Evolutionary conservation across 2,113 vertebrate species (phyloP).

Genomic region (Ophthalmolycus amberensis): DNA sequence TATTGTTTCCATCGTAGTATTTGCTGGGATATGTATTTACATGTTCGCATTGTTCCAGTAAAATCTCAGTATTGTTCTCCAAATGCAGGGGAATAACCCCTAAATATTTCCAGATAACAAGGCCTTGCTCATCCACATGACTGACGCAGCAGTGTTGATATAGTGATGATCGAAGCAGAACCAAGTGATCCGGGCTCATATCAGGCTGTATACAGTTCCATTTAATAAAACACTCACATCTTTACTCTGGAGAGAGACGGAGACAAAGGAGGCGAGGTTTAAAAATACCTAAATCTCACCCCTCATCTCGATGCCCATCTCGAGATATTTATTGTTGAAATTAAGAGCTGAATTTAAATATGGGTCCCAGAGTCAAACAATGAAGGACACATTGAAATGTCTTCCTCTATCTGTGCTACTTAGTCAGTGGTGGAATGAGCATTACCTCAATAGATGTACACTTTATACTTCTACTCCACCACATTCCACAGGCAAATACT

Average conservation of each 20-base stretch:
- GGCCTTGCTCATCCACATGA: neutral
- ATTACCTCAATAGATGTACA: no score
- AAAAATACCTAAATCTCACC: constrained; percentile 32
- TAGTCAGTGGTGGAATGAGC: no score
- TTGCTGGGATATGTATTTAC: neutral
- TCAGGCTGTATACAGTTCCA: neutral
- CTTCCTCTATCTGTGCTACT: neutral
- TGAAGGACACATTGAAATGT: neutral
- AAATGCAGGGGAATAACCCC: neutral
- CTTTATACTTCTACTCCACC: no score
- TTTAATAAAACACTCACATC: constrained; percentile 13
- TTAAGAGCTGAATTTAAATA: constrained; percentile 30
- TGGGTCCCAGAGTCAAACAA: neutral
- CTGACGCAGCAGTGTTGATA: constrained; percentile 43
- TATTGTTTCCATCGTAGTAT: neutral
- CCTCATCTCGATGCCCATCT: neutral
- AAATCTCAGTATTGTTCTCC: neutral
- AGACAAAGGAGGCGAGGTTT: neutral
- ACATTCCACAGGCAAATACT: no score
- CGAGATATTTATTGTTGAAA: constrained; percentile 26
- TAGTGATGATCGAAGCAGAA: constrained; percentile 31
- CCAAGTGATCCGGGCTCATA: neutral
- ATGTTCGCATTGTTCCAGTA: neutral
- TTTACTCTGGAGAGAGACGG: constrained; percentile 3
- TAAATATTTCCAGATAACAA: neutral